A percentile compares a stretch with the other conserved stretches of the same genome.
Evolutionary conservation across 1,140 invertebrate genomes (phyloP).

Genomic region (Meloidogyne exigua): DNA sequence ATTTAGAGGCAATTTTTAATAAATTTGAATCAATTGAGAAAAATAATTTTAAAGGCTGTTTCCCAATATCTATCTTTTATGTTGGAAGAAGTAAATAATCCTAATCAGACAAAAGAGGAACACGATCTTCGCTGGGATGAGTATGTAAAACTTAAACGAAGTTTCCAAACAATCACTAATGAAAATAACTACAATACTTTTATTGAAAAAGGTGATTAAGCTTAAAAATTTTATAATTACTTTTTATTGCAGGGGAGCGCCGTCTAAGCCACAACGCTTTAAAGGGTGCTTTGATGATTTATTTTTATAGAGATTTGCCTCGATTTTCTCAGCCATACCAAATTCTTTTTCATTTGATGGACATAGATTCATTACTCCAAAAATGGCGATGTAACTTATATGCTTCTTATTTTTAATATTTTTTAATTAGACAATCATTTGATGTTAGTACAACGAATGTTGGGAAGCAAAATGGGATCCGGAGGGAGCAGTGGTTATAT

Average conservation of each 20-base stretch:
- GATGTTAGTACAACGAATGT: conserved; percentile 97
- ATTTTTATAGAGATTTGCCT: conserved; percentile 89
- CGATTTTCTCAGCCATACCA: conserved; percentile 94
- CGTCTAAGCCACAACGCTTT: conserved; percentile 84
- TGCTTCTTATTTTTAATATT: conserved; percentile 5
- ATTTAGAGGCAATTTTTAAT: conserved; percentile 30
- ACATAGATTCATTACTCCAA: conserved; percentile 95
- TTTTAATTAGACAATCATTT: conserved; percentile 86
- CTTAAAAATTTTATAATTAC: neutral
- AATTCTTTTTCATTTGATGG: conserved; percentile 86
- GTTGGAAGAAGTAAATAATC: neutral
- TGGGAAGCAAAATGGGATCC: conserved; percentile 93
- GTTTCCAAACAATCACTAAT: conserved; percentile 44
- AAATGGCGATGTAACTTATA: conserved; percentile 87
- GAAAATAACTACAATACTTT: conserved; percentile 38
- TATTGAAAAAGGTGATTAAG: conserved; percentile 58
- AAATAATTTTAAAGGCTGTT: neutral
- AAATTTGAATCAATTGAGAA: too few relatives aligned
- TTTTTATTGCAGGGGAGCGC: conserved; percentile 72
- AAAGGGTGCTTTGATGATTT: conserved; percentile 94
- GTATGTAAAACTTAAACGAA: conserved; percentile 35
- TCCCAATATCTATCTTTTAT: neutral
- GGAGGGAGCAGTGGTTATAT: conserved; percentile 97
- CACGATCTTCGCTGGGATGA: conserved; percentile 14
- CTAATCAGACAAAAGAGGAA: conserved; percentile 21